Evolutionary conservation across 1,140 invertebrate genomes (phyloP).

Genomic region (Euschistus heros): DNA sequence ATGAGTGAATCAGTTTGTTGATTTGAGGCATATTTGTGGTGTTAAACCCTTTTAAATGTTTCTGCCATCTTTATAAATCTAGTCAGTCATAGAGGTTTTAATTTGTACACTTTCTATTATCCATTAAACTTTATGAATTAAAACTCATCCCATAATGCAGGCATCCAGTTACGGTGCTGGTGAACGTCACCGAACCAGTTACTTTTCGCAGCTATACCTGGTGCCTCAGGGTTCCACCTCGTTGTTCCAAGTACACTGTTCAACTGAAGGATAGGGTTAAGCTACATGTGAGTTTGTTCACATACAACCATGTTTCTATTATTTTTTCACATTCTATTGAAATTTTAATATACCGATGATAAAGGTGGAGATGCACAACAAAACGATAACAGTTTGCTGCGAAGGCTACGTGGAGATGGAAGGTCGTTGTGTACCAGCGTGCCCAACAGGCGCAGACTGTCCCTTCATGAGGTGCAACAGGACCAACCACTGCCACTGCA

Average conservation of each 20-base stretch:
- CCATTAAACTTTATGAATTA: neutral
- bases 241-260: slow-evolving; percentile 30
- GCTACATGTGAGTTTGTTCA: slow-evolving; percentile 19
- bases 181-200: slow-evolving; percentile 29
- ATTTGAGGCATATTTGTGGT: neutral
- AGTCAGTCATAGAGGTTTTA: neutral
- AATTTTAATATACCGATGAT: neutral
- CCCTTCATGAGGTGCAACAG: slow-evolving; percentile 28
- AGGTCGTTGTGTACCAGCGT: slow-evolving; percentile 27
- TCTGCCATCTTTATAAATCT: neutral
- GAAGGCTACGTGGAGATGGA: slow-evolving; percentile 28
- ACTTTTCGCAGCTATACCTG: slow-evolving; percentile 30
- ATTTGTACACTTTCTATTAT: neutral
- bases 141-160: slow-evolving; percentile 14
- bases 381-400: slow-evolving; percentile 29
- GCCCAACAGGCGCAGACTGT: slow-evolving; percentile 24
- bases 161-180: slow-evolving; percentile 24
- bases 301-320: neutral
- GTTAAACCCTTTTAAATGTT: neutral
- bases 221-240: slow-evolving; percentile 31
- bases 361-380: slow-evolving; percentile 30
- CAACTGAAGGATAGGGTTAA: slow-evolving; percentile 28
- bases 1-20: no score
- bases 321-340: neutral
- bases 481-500: slow-evolving; percentile 55